These are phyloP conservation scores for Tricholauxania praeusta DNA, from an alignment of 2,888 invertebrate genomes.

Conservation along the genomic window DNA sequence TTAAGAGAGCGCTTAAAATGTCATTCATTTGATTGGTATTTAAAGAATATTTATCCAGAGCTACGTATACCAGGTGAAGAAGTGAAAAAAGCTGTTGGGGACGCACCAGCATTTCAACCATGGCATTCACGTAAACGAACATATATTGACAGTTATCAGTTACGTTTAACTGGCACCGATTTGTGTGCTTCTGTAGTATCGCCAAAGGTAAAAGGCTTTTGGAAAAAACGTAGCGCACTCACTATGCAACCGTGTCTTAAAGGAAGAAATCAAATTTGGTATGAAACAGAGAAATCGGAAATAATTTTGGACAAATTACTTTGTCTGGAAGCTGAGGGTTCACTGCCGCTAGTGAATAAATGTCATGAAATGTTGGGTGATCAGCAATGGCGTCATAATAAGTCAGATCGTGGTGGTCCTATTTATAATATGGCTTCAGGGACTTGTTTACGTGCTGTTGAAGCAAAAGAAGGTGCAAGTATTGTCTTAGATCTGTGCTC, in stretches of 20 bases:
- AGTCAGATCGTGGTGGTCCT: slow-evolving; percentile 77
- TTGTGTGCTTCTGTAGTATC: slow-evolving; percentile 80
- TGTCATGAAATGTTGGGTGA: slow-evolving; percentile 93
- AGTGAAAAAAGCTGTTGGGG: slow-evolving; percentile 52
- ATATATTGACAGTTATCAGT: slow-evolving; percentile 79
- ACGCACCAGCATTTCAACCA: slow-evolving; percentile 76
- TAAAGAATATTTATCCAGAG: slow-evolving; percentile 95
- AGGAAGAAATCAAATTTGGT: slow-evolving; percentile 78
- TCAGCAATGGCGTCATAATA: slow-evolving; percentile 92
- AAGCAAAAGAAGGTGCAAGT: slow-evolving; percentile 67
- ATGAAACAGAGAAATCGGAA: slow-evolving; percentile 85
- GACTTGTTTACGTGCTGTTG: slow-evolving; percentile 78
- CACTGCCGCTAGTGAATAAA: slow-evolving; percentile 81
- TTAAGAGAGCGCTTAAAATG: slow-evolving; percentile 82
- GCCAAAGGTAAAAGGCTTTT: slow-evolving; percentile 66
- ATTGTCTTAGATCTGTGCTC: slow-evolving; percentile 75
- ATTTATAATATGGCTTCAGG: slow-evolving; percentile 90
- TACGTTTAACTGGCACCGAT: slow-evolving; percentile 78
- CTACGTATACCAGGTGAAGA: slow-evolving; percentile 74
- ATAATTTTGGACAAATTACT: slow-evolving; percentile 85
- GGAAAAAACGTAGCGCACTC: slow-evolving; percentile 79
- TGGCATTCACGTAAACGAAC: slow-evolving; percentile 87
- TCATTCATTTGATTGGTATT: slow-evolving; percentile 92
- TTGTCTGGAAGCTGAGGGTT: slow-evolving; percentile 83
- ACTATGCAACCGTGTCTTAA: slow-evolving; percentile 78